Percentiles rank a stretch among this genome's conserved stretches.
Evolutionary conservation across 2,113 vertebrate species (phyloP).

Genomic region (Etheostoma cragini): DNA sequence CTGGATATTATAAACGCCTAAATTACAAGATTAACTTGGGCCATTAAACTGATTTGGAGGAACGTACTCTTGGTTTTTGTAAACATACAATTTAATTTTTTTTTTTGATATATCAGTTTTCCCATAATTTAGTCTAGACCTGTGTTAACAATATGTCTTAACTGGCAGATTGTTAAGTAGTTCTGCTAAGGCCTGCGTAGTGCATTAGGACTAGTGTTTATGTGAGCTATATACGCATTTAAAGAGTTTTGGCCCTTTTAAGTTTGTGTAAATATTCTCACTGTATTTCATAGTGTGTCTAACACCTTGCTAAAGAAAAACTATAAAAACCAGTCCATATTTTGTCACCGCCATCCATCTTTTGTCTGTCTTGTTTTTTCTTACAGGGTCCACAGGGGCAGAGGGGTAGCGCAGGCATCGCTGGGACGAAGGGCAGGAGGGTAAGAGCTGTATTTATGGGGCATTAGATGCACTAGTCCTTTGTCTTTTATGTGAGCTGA

Average conservation of each 20-base stretch:
- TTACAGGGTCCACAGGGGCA: constrained; percentile 88
- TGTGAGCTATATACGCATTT: not conserved
- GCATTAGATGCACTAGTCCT: not conserved
- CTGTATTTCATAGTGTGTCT: not conserved
- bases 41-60: constrained; percentile 7
- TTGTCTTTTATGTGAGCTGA: not conserved
- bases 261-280: constrained; percentile 4
- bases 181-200: not conserved
- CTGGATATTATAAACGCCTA: constrained; percentile 12
- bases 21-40: constrained; percentile 20
- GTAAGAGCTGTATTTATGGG: constrained; percentile 83
- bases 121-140: constrained; percentile 19
- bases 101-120: constrained; percentile 10
- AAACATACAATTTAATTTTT: constrained; percentile 40
- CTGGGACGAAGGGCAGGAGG: constrained; percentile 91
- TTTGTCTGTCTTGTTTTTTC: constrained; percentile 16
- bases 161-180: constrained; percentile 10
- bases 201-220: not conserved
- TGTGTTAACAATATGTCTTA: constrained; percentile 25
- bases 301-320: not conserved
- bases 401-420: constrained; percentile 87
- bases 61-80: constrained; percentile 2
- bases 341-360: not conserved
- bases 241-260: not conserved
- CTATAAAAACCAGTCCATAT: not conserved